These are phyloP conservation scores for Catharus bicknelli DNA, from an alignment of 2,113 vertebrate genomes.

Conservation along the genomic window DNA sequence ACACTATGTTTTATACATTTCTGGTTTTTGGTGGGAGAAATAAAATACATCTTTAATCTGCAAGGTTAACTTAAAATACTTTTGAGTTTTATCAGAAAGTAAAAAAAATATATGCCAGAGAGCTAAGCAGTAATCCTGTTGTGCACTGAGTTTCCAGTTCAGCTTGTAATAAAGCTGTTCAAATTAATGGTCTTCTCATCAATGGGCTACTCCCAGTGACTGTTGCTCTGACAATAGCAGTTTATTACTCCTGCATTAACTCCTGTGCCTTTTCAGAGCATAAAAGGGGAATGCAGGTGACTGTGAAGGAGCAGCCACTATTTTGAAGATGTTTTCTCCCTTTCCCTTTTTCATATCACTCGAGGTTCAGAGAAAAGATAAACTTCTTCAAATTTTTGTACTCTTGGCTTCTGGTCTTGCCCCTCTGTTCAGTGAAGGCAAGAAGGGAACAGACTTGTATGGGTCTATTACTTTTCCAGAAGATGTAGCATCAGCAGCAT, in stretches of 20 bases:
- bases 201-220: not conserved
- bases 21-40: not conserved
- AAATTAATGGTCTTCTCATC: not conserved
- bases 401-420: not conserved
- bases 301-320: not conserved
- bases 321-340: not conserved
- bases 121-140: not conserved
- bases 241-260: not conserved
- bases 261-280: not conserved
- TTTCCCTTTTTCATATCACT: not conserved
- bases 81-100: not conserved
- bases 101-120: not conserved
- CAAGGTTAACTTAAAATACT: not conserved
- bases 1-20: not conserved
- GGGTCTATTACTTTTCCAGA: not conserved
- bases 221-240: not conserved
- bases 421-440: not conserved
- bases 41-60: not conserved
- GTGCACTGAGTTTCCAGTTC: not conserved
- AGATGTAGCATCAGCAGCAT: not conserved
- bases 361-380: not conserved
- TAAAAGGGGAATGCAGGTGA: not conserved
- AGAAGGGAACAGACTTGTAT: not conserved
- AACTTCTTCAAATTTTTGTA: not conserved
- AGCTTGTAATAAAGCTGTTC: not conserved